These are phyloP conservation scores for Diplazon laetatorius DNA, from an alignment of 2,888 invertebrate species.

Conservation along the genomic window DNA sequence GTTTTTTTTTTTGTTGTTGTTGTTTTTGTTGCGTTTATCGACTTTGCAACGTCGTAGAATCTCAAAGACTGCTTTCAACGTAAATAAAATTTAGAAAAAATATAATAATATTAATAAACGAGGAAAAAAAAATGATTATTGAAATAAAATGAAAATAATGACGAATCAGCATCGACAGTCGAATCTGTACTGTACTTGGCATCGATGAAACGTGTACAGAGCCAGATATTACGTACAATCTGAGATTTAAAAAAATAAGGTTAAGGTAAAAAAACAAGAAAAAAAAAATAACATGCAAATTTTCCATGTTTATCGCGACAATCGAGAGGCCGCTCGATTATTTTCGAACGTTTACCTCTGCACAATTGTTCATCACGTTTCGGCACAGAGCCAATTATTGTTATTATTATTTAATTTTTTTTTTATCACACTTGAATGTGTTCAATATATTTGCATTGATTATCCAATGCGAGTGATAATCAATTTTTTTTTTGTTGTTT, in stretches of 20 bases:
- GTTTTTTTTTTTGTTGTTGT: too few relatives aligned
- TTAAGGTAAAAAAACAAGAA: too few relatives aligned
- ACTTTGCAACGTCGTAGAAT: slow-evolving; percentile 55
- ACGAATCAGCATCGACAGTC: background rate
- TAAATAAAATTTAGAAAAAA: slow-evolving; percentile 10
- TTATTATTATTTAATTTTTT: too few relatives aligned
- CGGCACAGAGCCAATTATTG: slow-evolving; percentile 27
- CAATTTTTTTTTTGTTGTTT: slow-evolving; percentile 37
- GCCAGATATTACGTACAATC: slow-evolving; percentile 4
- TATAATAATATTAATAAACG: too few relatives aligned
- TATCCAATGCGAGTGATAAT: slow-evolving; percentile 8
- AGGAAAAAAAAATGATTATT: too few relatives aligned
- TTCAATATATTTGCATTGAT: slow-evolving; percentile 27
- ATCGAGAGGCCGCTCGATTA: background rate
- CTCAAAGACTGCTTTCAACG: slow-evolving; percentile 61
- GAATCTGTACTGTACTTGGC: slow-evolving; percentile 12
- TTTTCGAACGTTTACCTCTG: slow-evolving; percentile 4
- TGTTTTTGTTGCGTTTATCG: slow-evolving; percentile 61
- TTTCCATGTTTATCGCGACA: slow-evolving; percentile 6
- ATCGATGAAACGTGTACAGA: slow-evolving; percentile 6
- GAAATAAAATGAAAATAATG: slow-evolving; percentile 8
- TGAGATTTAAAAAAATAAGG: background rate
- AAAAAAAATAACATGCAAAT: background rate
- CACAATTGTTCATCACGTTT: background rate
- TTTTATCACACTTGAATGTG: too few relatives aligned